Evolutionary conservation across 2,888 invertebrate species (phyloP).

Genomic region (Andrena trimmerana): DNA sequence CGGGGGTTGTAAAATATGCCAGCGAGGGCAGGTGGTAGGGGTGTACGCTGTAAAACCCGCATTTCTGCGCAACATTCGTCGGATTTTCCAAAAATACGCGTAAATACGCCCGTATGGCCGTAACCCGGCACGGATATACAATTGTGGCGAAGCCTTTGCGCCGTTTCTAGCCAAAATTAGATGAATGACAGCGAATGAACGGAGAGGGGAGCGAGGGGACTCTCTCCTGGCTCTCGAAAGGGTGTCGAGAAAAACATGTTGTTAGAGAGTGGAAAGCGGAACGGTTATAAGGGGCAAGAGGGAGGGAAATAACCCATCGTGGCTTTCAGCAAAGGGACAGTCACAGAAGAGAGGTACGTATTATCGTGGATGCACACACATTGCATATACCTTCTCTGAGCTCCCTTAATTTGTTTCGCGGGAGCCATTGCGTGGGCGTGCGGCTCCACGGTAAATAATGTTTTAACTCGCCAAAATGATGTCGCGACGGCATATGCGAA

Average conservation of each 20-base stretch:
- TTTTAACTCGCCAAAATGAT: constrained; percentile 46
- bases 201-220: constrained; percentile 41
- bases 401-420: constrained; percentile 42
- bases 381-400: constrained; percentile 39
- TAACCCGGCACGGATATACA: constrained; percentile 2
- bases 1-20: constrained; percentile 38
- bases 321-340: constrained; percentile 19
- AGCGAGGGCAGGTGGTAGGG: constrained; percentile 12
- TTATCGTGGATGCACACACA: constrained; percentile 33
- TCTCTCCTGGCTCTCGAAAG: constrained; percentile 68
- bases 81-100: constrained; percentile 81
- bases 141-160: constrained; percentile 72
- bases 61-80: constrained; percentile 78
- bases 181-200: constrained; percentile 73
- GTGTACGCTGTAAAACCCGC: constrained; percentile 63
- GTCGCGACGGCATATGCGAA: constrained; percentile 52
- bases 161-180: constrained; percentile 69
- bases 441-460: constrained; percentile 46
- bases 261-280: constrained; percentile 67
- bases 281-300: constrained; percentile 14
- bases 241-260: constrained; percentile 80
- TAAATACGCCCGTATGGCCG: constrained; percentile 84
- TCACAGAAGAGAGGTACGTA: constrained; percentile 15
- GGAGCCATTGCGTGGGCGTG: constrained; percentile 44
- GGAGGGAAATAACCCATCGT: constrained; percentile 41